Evolutionary conservation across 1,140 invertebrate genomes (phyloP), one percentile per base, ranked within the genome.

Genomic region (Drosophila simulans): DNA sequence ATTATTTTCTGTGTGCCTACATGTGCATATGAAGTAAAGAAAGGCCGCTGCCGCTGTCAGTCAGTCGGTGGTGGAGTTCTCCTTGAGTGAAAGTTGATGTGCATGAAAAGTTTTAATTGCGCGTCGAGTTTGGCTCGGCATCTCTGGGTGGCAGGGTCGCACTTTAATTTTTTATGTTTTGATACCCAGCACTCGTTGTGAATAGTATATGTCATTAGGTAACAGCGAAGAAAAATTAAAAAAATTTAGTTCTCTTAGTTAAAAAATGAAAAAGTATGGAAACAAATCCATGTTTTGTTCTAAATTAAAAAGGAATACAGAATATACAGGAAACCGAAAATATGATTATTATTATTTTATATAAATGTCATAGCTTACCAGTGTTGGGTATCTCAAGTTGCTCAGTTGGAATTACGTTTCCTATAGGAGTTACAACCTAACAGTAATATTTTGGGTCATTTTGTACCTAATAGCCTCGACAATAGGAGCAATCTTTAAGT

Each of bases 41-140:
- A 74, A 81, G 78, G 69, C 81, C 81, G 82, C 82, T 88, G 83
- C 56, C 55, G 77, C 82, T 82, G 78, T 88, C 82, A 79, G 82
- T 85, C 81, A 85, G 72, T 71, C 46, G 56, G 68, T 48, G 51
- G 59, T 66, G 59, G 63, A 72, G 66, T 70, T 70, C 45, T 53
- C 83, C 83, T 86, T 79, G 79, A 86, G 83, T 86, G 83, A 86
- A 86, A 88, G 83, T 86, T 86, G 83, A 86, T 86, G 83, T 86
- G 83, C 83, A 86, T 86, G 83, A 86, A 86, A 83, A 86, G 83
- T 86, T 86, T 86, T 88, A 86, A 86, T 86, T 86, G 83, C 83
- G 82, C 82, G 83, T 79, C 83, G 82, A 88, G 79, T 82, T 71
- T 65, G 22, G 53, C 49, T 15, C 39, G 46, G 40, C 31, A 70